phyloP scores from a whole-genome alignment of 2,113 vertebrate genomes.

The Varanus komodoensis region DNA sequence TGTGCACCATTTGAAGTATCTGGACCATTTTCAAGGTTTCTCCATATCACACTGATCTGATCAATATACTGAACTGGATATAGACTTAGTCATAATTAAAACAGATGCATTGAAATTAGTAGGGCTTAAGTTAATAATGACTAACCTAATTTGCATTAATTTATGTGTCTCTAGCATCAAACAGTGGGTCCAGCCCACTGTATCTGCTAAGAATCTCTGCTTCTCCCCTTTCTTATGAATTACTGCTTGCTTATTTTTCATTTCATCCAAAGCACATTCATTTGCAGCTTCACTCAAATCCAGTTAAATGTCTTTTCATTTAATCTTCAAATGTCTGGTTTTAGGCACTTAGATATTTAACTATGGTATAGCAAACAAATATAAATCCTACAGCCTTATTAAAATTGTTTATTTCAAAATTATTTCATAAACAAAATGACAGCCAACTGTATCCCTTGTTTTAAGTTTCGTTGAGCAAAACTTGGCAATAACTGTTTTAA shows the following conservation, averaged over 20 bases:
- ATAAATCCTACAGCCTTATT: slow-evolving; percentile 40
- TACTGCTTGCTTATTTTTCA: background rate
- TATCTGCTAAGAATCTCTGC: background rate
- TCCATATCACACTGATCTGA: no score
- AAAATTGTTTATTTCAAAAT: slow-evolving; percentile 39
- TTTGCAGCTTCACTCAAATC: background rate
- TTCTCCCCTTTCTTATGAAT: background rate
- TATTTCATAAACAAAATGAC: slow-evolving; percentile 36
- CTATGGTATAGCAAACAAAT: fast-evolving
- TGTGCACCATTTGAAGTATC: no score
- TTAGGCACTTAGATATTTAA: background rate
- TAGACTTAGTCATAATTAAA: background rate
- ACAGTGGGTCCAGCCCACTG: background rate
- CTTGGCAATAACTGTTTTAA: slow-evolving; percentile 55
- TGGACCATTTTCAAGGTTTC: no score
- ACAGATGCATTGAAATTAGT: background rate
- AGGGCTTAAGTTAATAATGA: no score
- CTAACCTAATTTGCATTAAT: no score
- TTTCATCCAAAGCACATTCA: background rate
- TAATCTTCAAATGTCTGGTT: background rate
- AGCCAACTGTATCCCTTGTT: slow-evolving; percentile 67
- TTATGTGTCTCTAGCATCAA: no score
- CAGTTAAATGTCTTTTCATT: background rate
- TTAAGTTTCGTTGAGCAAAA: slow-evolving; percentile 62
- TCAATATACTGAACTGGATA: background rate